Conservation (phyloP, 2,797 vertebrate genomes). For the Corythornis leucogaster region DNA sequence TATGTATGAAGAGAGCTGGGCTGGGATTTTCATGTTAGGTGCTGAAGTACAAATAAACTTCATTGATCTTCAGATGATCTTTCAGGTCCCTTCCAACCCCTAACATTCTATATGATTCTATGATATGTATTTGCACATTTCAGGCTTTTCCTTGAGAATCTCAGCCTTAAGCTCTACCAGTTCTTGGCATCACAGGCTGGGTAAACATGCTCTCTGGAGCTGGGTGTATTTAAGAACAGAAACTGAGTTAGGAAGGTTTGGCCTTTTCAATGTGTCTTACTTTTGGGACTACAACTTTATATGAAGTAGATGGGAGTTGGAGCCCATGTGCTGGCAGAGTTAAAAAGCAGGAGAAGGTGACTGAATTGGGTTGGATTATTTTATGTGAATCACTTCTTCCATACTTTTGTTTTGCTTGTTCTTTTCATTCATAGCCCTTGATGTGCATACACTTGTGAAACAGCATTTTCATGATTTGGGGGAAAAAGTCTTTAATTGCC, state of each 20-base stretch:
- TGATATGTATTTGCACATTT: neutral
- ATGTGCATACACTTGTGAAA: conserved; percentile 9
- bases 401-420: neutral
- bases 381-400: conserved; percentile 39
- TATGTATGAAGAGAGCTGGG: neutral
- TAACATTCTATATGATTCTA: too few relatives aligned
- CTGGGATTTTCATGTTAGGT: neutral
- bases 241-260: conserved; percentile 18
- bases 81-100: too few relatives aligned
- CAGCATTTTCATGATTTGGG: neutral
- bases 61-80: neutral
- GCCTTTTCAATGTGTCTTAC: neutral
- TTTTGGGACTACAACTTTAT: conserved; percentile 8
- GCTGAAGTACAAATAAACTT: neutral
- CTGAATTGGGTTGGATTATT: neutral
- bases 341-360: conserved; percentile 3
- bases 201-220: conserved; percentile 17
- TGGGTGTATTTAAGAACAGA: conserved; percentile 53
- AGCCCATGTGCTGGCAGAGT: conserved; percentile 20
- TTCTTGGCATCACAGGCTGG: conserved; percentile 18
- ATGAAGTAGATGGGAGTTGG: neutral
- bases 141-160: neutral
- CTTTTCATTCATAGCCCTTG: conserved; percentile 10
- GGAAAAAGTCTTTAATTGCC: conserved; percentile 36
- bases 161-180: neutral